Percentiles rank a stretch among this genome's conserved stretches.
Evolutionary conservation across 2,888 invertebrate species (phyloP).

Genomic region (Noctua janthe): DNA sequence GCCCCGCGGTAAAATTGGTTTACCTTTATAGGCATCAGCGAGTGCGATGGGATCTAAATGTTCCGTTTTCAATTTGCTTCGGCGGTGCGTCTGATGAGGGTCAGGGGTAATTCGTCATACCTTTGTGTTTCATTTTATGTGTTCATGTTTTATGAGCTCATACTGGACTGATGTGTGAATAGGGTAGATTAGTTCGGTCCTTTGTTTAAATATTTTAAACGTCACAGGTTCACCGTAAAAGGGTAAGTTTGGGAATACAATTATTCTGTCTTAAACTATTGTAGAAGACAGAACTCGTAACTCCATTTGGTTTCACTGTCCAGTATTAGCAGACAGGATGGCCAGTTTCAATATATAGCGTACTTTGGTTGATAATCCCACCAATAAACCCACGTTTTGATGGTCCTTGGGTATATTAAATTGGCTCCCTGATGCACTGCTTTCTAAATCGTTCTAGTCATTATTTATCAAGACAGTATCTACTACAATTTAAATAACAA

Average conservation of each 20-base stretch:
- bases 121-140: slow-evolving; percentile 48
- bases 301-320: background rate
- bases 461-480: background rate
- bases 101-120: slow-evolving; percentile 53
- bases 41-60: slow-evolving; percentile 70
- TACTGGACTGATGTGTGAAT: slow-evolving; percentile 10
- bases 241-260: background rate
- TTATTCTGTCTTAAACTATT: background rate
- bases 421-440: background rate
- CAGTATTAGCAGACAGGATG: background rate
- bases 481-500: background rate
- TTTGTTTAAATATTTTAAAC: slow-evolving; percentile 16
- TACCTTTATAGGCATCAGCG: slow-evolving; percentile 70
- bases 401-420: background rate
- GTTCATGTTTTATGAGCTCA: slow-evolving; percentile 43
- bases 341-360: background rate
- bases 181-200: slow-evolving; percentile 9
- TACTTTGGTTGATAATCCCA: background rate
- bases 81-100: slow-evolving; percentile 55
- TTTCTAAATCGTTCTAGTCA: background rate
- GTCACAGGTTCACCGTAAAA: background rate
- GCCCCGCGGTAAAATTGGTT: slow-evolving; percentile 68
- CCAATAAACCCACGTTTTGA: background rate
- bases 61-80: slow-evolving; percentile 69
- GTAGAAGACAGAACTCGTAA: background rate